Conservation (phyloP, 2,888 invertebrate genomes). For the Epinotia demarniana region DNA sequence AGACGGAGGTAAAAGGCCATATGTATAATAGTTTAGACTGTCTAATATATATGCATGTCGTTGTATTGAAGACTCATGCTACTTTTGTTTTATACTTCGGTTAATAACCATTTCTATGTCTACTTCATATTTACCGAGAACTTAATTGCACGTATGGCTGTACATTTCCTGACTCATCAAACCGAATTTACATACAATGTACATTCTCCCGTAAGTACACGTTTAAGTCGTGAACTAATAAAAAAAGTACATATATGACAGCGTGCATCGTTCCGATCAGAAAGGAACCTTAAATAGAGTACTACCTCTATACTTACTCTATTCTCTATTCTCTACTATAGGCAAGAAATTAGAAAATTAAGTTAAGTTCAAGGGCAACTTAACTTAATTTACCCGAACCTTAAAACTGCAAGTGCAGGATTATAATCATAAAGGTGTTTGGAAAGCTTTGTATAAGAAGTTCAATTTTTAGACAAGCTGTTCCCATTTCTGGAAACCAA, state of each 20-base stretch:
- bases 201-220: constrained; percentile 39
- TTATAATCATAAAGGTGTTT: not conserved
- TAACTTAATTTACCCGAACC: too few relatives aligned
- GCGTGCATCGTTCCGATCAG: not conserved
- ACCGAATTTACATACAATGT: constrained; percentile 43
- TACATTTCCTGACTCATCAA: constrained; percentile 39
- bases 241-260: not conserved
- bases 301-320: not conserved
- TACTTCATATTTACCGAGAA: constrained; percentile 21
- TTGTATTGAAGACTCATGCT: constrained; percentile 13
- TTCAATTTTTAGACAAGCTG: not conserved
- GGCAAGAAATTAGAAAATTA: not conserved
- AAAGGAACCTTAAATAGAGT: not conserved
- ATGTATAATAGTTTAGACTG: too few relatives aligned
- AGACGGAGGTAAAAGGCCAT: too few relatives aligned
- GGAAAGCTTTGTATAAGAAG: not conserved
- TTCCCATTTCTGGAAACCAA: too few relatives aligned
- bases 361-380: too few relatives aligned
- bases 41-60: too few relatives aligned
- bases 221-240: constrained; percentile 3
- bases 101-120: constrained; percentile 14
- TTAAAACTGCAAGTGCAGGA: not conserved
- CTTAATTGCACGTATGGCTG: constrained; percentile 21
- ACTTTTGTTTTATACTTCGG: not conserved
- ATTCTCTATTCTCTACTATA: too few relatives aligned